Evolutionary conservation across 2,888 invertebrate species (phyloP).

Genomic region (Drosophila villosipedis): DNA sequence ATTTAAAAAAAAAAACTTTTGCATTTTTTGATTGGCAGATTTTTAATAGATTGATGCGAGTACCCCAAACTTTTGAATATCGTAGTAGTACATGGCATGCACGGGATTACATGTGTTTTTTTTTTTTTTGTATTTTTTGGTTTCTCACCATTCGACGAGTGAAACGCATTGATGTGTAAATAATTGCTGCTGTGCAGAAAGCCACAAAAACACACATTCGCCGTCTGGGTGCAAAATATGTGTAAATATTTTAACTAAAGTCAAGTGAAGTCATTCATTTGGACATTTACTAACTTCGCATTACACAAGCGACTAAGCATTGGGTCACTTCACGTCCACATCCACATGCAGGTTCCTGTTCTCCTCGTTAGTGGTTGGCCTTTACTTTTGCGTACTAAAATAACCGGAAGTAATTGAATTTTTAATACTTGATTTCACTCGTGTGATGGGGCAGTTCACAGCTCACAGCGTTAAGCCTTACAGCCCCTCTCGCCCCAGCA

Average conservation of each 20-base stretch:
- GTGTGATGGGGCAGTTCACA: constrained; percentile 2
- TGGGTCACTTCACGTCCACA: constrained; percentile 39
- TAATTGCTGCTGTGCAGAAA: constrained; percentile 54
- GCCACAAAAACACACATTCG: constrained; percentile 57
- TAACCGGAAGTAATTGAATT: constrained; percentile 78
- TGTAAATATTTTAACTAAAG: constrained; percentile 78
- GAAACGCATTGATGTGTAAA: constrained; percentile 67
- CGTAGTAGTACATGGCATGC: constrained; percentile 29
- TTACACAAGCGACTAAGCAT: constrained; percentile 75
- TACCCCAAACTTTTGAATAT: constrained; percentile 24
- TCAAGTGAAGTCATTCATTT: constrained; percentile 78
- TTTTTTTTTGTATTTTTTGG: constrained; percentile 5
- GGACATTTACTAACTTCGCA: constrained; percentile 76
- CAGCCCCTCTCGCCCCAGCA: neutral
- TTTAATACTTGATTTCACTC: constrained; percentile 75
- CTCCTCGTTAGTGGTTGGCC: constrained; percentile 49
- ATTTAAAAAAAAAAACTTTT: neutral
- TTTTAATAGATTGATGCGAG: neutral
- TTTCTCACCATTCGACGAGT: constrained; percentile 11
- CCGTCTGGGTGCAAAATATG: constrained; percentile 54
- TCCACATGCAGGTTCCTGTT: constrained; percentile 1
- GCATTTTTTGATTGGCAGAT: constrained; percentile 6
- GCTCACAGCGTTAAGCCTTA: neutral
- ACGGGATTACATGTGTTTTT: constrained; percentile 28
- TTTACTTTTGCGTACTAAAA: constrained; percentile 75